These are phyloP conservation scores for Myripristis murdjan DNA, from an alignment of 2,797 vertebrate genomes.

Conservation along the genomic window DNA sequence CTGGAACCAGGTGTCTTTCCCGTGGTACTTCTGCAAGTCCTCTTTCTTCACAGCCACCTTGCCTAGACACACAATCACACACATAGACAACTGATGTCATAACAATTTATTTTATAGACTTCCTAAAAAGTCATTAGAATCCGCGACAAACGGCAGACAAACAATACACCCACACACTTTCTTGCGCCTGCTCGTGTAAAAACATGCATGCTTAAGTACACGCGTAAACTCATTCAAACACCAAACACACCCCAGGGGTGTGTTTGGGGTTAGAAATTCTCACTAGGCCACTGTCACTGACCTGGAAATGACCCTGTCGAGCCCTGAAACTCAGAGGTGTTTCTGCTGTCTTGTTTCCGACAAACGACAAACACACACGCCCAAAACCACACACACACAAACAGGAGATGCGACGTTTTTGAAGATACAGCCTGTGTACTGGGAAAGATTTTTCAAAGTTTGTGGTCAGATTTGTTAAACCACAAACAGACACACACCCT, in stretches of 20 bases:
- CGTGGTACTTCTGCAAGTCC: slow-evolving; percentile 97
- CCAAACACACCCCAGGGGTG: background rate
- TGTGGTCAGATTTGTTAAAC: slow-evolving; percentile 38
- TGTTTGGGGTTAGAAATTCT: too few species aligned
- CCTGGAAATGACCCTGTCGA: slow-evolving; percentile 34
- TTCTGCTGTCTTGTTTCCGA: slow-evolving; percentile 23
- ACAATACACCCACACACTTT: slow-evolving; percentile 27
- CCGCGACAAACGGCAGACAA: slow-evolving; percentile 3
- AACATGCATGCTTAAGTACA: background rate
- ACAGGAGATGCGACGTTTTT: background rate
- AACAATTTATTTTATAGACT: slow-evolving; percentile 15
- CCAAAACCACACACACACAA: background rate
- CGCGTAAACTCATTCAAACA: slow-evolving; percentile 10
- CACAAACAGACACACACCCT: slow-evolving; percentile 13
- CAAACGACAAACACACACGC: slow-evolving; percentile 27
- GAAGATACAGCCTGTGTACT: slow-evolving; percentile 11
- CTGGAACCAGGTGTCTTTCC: slow-evolving; percentile 99
- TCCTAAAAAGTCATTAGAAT: slow-evolving; percentile 31
- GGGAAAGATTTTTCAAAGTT: slow-evolving; percentile 42
- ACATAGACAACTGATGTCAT: slow-evolving; percentile 46
- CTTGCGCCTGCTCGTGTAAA: slow-evolving; percentile 28
- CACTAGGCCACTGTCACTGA: background rate
- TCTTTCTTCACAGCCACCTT: slow-evolving; percentile 99
- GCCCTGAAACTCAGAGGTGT: too few species aligned
- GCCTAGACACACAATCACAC: slow-evolving; percentile 79